A percentile compares a stretch with the other conserved stretches of the same genome.
These are phyloP conservation scores for Pristionchus exspectatus DNA, from an alignment of 2,888 invertebrate species.

Conservation along the genomic window DNA sequence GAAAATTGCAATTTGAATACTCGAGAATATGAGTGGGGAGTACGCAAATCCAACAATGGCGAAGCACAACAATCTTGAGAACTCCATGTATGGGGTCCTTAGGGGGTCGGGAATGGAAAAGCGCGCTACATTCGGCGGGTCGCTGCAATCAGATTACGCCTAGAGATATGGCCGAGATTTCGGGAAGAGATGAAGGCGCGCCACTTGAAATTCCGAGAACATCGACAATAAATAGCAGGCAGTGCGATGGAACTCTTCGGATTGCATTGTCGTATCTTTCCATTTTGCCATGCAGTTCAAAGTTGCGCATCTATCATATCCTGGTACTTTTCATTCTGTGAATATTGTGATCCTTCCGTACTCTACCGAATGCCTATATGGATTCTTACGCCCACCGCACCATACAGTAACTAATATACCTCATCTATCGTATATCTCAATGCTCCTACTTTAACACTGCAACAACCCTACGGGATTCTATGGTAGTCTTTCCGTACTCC, in stretches of 20 bases:
- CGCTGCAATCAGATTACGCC: background rate
- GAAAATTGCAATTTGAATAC: background rate
- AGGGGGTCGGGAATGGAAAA: background rate
- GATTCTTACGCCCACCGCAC: background rate
- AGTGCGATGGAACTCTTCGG: too few species aligned
- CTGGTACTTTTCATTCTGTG: too few species aligned
- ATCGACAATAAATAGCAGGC: background rate
- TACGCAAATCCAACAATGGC: background rate
- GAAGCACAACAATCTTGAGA: background rate
- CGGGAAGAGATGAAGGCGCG: constrained; percentile 23
- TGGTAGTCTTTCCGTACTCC: constrained; percentile 21
- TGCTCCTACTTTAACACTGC: background rate
- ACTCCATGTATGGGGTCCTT: background rate
- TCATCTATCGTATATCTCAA: background rate
- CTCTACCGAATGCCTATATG: background rate
- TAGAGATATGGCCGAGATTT: constrained; percentile 26
- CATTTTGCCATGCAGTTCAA: too few species aligned
- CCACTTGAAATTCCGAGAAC: background rate
- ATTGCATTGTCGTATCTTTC: too few species aligned
- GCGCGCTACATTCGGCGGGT: background rate
- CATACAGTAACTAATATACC: too few species aligned
- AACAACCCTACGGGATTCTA: background rate
- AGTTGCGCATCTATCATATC: too few species aligned
- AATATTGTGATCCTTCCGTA: too few species aligned
- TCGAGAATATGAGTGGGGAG: background rate